These are phyloP conservation scores for Geotrypetes seraphini DNA, from an alignment of 2,797 vertebrate genomes.

Conservation along the genomic window DNA sequence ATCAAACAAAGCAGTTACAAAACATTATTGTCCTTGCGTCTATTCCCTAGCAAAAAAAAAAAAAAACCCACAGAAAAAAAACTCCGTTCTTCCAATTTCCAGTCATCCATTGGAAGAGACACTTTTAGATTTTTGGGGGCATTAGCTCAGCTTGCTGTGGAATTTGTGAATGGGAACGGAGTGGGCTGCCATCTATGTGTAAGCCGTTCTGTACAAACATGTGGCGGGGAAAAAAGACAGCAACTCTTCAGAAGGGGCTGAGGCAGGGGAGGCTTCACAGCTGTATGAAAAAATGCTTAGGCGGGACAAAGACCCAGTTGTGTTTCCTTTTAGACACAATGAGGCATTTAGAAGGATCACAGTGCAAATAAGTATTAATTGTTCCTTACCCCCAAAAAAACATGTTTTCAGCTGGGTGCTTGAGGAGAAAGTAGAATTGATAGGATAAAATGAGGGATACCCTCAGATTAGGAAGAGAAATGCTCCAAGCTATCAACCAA, in stretches of 20 bases:
- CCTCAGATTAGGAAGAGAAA: too few relatives aligned
- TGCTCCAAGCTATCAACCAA: too few relatives aligned
- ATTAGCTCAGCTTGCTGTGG: constrained; percentile 42
- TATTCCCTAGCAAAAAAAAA: constrained; percentile 42
- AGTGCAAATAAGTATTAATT: constrained; percentile 25
- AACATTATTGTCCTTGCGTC: constrained; percentile 61
- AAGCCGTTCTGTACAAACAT: constrained; percentile 55
- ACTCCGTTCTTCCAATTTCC: constrained; percentile 49
- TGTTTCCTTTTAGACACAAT: constrained; percentile 27
- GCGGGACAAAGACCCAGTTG: constrained; percentile 42
- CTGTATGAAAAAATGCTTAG: constrained; percentile 39
- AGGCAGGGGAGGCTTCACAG: constrained; percentile 62
- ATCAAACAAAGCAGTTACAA: constrained; percentile 68
- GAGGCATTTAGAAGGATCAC: constrained; percentile 27
- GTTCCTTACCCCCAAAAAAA: constrained; percentile 20
- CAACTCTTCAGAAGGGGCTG: constrained; percentile 49
- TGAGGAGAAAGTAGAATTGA: too few relatives aligned
- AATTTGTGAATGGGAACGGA: constrained; percentile 64
- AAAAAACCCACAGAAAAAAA: too few relatives aligned
- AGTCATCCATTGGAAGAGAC: constrained; percentile 53
- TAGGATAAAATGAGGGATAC: too few relatives aligned
- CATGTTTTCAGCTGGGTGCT: too few relatives aligned
- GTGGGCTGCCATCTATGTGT: constrained; percentile 55
- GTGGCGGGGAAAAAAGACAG: constrained; percentile 73
- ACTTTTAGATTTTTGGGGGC: constrained; percentile 44